These are phyloP conservation scores for Pteronotus mesoamericanus DNA, from an alignment of 2,797 vertebrate genomes.

Conservation along the genomic window DNA sequence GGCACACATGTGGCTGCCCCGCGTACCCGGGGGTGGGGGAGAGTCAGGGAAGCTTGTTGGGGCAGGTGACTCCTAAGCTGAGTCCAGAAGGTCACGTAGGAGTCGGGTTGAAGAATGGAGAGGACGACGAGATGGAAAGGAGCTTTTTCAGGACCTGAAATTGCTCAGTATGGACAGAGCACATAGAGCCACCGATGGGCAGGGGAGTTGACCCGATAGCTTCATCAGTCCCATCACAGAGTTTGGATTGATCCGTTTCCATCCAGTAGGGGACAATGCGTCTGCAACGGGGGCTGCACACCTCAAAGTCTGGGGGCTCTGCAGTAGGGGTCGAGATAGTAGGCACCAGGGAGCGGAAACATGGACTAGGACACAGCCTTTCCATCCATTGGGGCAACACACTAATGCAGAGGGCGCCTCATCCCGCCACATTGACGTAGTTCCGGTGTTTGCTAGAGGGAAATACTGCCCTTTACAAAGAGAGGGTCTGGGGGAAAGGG, in stretches of 20 bases:
- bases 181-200: background rate
- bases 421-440: accelerated
- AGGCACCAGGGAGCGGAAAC: background rate
- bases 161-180: background rate
- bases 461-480: background rate
- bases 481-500: background rate
- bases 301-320: background rate
- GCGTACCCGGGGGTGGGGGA: accelerated
- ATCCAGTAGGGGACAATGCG: background rate
- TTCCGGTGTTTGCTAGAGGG: background rate
- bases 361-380: background rate
- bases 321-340: background rate
- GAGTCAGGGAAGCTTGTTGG: background rate
- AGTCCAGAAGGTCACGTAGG: background rate
- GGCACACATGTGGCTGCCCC: background rate
- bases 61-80: background rate
- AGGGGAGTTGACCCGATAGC: background rate
- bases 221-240: background rate
- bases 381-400: background rate
- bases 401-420: background rate
- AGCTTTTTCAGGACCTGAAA: background rate
- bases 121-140: background rate
- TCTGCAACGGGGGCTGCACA: background rate
- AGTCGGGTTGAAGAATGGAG: background rate
- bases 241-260: background rate